Conservation (phyloP, 2,888 invertebrate species). For the Aphidoletes aphidimyza region DNA sequence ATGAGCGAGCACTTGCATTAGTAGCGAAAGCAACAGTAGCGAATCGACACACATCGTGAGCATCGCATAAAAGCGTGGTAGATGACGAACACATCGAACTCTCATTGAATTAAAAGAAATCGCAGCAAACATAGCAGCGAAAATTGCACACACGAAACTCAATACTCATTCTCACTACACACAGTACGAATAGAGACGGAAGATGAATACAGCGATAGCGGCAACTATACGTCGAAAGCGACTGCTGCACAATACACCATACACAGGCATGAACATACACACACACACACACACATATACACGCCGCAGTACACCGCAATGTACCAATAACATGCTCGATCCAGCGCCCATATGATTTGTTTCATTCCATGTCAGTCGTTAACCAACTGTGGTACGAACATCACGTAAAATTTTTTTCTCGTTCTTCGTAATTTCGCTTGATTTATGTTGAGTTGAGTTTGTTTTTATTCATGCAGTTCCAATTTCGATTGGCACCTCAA, state of each 20-base stretch:
- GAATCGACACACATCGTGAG: conserved; percentile 41
- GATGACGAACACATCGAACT: background rate
- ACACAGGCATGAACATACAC: background rate
- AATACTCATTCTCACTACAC: background rate
- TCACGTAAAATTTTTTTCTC: conserved; percentile 13
- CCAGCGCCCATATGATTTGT: conserved; percentile 43
- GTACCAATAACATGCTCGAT: background rate
- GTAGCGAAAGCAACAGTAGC: conserved; percentile 34
- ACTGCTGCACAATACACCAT: conserved; percentile 14
- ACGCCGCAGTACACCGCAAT: background rate
- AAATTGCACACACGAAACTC: conserved; percentile 30
- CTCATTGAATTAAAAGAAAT: background rate
- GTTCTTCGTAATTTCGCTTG: background rate
- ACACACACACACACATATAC: background rate
- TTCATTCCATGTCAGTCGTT: conserved; percentile 38
- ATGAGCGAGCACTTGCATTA: background rate
- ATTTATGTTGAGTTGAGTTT: conserved; percentile 31
- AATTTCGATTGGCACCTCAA: background rate
- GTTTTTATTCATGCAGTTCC: background rate
- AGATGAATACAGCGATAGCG: conserved; percentile 3
- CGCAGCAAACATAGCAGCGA: conserved; percentile 18
- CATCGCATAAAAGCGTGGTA: background rate
- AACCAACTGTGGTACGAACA: conserved; percentile 10
- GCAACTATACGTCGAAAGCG: background rate
- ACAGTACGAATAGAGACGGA: background rate